phyloP scores from a whole-genome alignment of 2,797 vertebrate genomes.

The Alectoris magna region DNA sequence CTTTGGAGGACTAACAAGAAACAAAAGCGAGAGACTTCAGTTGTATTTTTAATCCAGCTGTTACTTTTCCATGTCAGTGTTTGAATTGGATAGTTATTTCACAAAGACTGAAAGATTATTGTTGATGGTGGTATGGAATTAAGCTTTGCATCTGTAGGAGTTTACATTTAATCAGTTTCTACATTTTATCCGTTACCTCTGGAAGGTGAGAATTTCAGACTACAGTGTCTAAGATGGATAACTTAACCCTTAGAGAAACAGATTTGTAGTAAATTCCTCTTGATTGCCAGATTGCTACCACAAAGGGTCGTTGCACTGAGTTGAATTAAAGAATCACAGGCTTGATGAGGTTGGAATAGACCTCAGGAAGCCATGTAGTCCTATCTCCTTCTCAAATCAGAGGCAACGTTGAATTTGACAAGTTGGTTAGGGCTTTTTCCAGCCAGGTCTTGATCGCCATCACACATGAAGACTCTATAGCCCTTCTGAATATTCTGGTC shows the following conservation, averaged over 20 bases:
- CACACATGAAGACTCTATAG: too few relatives aligned
- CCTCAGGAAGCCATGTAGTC: too few relatives aligned
- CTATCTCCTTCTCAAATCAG: too few relatives aligned
- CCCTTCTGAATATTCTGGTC: too few relatives aligned
- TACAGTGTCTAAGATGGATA: accelerated
- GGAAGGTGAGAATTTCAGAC: not conserved
- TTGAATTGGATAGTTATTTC: not conserved
- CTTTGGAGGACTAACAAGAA: not conserved
- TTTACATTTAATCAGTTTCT: not conserved
- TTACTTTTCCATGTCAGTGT: not conserved
- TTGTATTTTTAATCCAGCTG: not conserved
- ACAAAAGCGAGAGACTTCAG: not conserved
- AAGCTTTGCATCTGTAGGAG: not conserved
- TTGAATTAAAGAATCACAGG: too few relatives aligned
- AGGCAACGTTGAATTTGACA: too few relatives aligned
- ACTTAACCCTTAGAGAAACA: not conserved
- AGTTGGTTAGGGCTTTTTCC: too few relatives aligned
- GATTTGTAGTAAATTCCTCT: not conserved
- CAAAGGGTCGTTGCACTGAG: too few relatives aligned
- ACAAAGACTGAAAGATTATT: not conserved
- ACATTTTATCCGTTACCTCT: not conserved
- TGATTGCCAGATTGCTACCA: too few relatives aligned
- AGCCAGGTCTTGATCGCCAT: too few relatives aligned
- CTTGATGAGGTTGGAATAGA: too few relatives aligned
- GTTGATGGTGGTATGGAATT: not conserved